Evolutionary conservation across 2,113 vertebrate genomes (phyloP).

Genomic region (Leuciscus idus): DNA sequence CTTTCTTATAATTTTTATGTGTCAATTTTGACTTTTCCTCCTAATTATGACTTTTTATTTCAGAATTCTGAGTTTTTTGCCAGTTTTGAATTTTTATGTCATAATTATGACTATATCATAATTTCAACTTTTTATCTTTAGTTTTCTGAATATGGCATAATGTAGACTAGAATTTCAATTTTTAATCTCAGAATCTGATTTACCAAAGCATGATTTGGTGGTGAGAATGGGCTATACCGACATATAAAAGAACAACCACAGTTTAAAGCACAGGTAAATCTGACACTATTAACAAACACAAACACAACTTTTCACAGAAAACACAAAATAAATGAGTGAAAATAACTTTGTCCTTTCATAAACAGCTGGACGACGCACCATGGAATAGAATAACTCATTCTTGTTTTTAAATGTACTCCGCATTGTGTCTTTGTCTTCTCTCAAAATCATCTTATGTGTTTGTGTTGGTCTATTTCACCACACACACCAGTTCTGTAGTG

Average conservation of each 20-base stretch:
- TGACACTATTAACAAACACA: neutral
- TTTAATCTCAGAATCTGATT: too few species aligned
- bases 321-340: neutral
- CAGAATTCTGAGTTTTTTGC: too few species aligned
- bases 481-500: neutral
- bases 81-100: neutral
- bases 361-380: neutral
- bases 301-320: neutral
- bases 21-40: too few species aligned
- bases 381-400: neutral
- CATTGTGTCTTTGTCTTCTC: neutral
- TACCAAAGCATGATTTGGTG: too few species aligned
- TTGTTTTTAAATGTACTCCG: neutral
- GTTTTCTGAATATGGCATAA: too few species aligned
- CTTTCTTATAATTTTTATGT: too few species aligned
- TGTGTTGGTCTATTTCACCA: neutral
- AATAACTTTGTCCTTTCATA: neutral
- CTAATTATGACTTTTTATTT: too few species aligned
- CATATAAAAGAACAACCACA: too few species aligned
- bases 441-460: neutral
- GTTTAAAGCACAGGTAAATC: too few species aligned
- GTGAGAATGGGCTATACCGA: too few species aligned
- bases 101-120: neutral
- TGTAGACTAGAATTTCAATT: too few species aligned
- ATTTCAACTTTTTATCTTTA: neutral